Conservation (phyloP, 1,140 invertebrate genomes). For the Listronotus bonariensis region DNA sequence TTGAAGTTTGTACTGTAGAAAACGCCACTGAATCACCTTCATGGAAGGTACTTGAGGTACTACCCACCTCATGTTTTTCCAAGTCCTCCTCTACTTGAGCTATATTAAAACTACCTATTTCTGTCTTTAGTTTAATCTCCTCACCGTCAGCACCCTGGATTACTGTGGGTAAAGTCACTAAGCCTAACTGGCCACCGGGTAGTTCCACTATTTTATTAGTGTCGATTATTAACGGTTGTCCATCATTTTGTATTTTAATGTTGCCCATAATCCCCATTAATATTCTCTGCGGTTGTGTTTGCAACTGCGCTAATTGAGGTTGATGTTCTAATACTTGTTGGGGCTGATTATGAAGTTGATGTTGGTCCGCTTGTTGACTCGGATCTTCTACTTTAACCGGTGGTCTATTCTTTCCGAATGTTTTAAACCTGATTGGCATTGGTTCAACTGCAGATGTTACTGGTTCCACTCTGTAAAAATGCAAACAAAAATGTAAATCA, state of each 20-base stretch:
- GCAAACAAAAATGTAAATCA: too few species aligned
- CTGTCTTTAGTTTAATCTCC: slow-evolving; percentile 42
- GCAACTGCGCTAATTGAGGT: slow-evolving; percentile 13
- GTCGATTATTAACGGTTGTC: slow-evolving; percentile 42
- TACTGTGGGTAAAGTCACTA: slow-evolving; percentile 42
- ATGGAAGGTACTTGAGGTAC: slow-evolving; percentile 29
- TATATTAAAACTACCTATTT: slow-evolving; percentile 37
- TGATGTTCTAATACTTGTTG: slow-evolving; percentile 11
- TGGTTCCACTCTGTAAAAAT: slow-evolving; percentile 47
- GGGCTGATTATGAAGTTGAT: background rate
- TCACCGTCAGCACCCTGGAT: slow-evolving; percentile 37
- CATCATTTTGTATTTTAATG: slow-evolving; percentile 37
- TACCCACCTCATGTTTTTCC: slow-evolving; percentile 36
- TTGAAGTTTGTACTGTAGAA: slow-evolving; percentile 40
- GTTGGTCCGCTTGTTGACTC: slow-evolving; percentile 9
- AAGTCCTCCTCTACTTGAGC: slow-evolving; percentile 32
- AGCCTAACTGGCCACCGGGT: slow-evolving; percentile 39
- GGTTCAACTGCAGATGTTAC: slow-evolving; percentile 50
- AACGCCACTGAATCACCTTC: slow-evolving; percentile 36
- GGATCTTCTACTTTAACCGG: slow-evolving; percentile 31
- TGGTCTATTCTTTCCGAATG: slow-evolving; percentile 41
- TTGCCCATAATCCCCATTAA: slow-evolving; percentile 45
- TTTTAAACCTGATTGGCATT: slow-evolving; percentile 52
- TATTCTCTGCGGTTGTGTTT: slow-evolving; percentile 36
- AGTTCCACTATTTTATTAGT: slow-evolving; percentile 43